Evolutionary conservation across 2,888 invertebrate species (phyloP).

Genomic region (Lycia hirtaria): DNA sequence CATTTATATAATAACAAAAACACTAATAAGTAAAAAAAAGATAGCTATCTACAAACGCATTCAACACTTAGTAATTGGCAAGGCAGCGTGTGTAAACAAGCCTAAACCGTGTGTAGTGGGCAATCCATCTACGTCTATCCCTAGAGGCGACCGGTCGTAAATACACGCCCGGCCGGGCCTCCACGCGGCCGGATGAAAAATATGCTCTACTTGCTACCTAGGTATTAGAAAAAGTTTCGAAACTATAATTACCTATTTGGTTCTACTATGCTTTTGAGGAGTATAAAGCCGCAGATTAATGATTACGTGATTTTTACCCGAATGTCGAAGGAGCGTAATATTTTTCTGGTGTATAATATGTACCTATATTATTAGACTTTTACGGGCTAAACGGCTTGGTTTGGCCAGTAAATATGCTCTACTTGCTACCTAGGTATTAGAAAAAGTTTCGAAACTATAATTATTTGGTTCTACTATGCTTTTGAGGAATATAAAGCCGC

Average conservation of each 20-base stretch:
- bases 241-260: too few species aligned
- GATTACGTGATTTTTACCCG: too few species aligned
- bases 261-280: neutral
- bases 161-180: conserved; percentile 56
- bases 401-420: too few species aligned
- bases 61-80: conserved; percentile 52
- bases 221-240: conserved; percentile 13
- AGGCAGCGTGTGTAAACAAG: conserved; percentile 52
- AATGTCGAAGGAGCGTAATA: too few species aligned
- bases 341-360: too few species aligned
- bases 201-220: neutral
- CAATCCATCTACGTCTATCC: conserved; percentile 65
- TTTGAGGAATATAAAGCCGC: neutral
- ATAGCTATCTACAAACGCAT: conserved; percentile 35
- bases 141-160: conserved; percentile 58
- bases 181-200: too few species aligned
- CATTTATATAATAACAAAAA: too few species aligned
- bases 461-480: too few species aligned
- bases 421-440: neutral
- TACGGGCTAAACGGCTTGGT: too few species aligned
- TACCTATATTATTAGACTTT: too few species aligned
- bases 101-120: conserved; percentile 52
- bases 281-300: neutral
- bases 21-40: conserved; percentile 27
- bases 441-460: too few species aligned